Base-by-base conservation (phyloP, 2,113 vertebrate species). In the Scortum barcoo region DNA sequence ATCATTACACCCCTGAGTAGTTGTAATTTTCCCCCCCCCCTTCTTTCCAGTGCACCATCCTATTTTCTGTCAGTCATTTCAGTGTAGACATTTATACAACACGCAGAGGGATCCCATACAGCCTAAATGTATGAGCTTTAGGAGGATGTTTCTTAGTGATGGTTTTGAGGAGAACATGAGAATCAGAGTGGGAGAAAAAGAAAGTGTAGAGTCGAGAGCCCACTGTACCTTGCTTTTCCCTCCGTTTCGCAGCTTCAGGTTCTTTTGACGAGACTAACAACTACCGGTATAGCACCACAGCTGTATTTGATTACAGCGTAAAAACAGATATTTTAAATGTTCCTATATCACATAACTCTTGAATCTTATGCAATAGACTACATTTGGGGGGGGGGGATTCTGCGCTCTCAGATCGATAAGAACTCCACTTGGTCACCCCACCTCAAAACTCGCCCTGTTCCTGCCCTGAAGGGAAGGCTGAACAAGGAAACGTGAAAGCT, bases 231-330 rank as follows among this genome's bases (percentile, higher is more conserved):
- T 19, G 12, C 40, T 4, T 12, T 24, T 68, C 24, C 87, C 87
- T 24, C 58, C 7, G 54, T 89, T 65, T 78, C 63, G 71, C 78
- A 11, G 71, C 80, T 85, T 85, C 86, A 83, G 65, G 85, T 83
- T 79, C 76, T 24, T 20, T 17, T 46, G 54, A 19, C 77, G 85
- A 24, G 19, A 83, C 82, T 89, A 89, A 74, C 20, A 81, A 92
- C 93, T 90, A 93, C 84, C 87, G 91, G 75, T 69, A 91, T 58
- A 90, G 87, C 65, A 86, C 42, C 68, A 69, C 86, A 82, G 48
- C 71, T 30, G 54, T 88, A 93, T 89, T 95, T 94, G 95, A 95
- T 93, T 92, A 95, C 77, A 69, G 72, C 86, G 82, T 83, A 71
- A 93, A 89, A 88, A 78, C 33, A 36, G 33, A 36, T 36, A 6